These are phyloP conservation scores for Zygothrica quintamaculata DNA, from an alignment of 2,888 invertebrate genomes.

Conservation along the genomic window DNA sequence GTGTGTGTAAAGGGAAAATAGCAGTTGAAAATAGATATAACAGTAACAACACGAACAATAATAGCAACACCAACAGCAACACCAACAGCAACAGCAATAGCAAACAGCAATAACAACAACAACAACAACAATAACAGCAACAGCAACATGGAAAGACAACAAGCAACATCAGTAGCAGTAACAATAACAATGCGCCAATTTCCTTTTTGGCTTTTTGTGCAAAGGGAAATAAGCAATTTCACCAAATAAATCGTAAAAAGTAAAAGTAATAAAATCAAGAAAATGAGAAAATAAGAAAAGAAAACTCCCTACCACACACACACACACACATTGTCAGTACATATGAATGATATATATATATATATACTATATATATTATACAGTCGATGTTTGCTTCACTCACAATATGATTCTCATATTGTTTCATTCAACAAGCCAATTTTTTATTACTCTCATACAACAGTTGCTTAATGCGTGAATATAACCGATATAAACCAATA, in stretches of 20 bases:
- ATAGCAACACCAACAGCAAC: too few species aligned
- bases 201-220: slow-evolving; percentile 50
- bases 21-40: too few species aligned
- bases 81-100: slow-evolving; percentile 1
- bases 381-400: slow-evolving; percentile 11
- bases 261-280: slow-evolving; percentile 78
- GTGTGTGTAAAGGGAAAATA: too few species aligned
- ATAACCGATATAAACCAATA: slow-evolving; percentile 33
- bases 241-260: slow-evolving; percentile 79
- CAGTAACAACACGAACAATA: too few species aligned
- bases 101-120: slow-evolving; percentile 15
- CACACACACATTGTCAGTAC: slow-evolving; percentile 9
- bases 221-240: slow-evolving; percentile 78
- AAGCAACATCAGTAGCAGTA: slow-evolving; percentile 16
- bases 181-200: slow-evolving; percentile 60
- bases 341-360: too few species aligned
- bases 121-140: neutral
- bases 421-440: slow-evolving; percentile 28
- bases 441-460: slow-evolving; percentile 37
- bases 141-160: too few species aligned
- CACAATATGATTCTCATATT: slow-evolving; percentile 33
- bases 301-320: slow-evolving; percentile 45
- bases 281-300: slow-evolving; percentile 65
- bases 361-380: neutral
- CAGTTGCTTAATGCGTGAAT: slow-evolving; percentile 38